These are phyloP conservation scores for Corythornis leucogaster DNA, from an alignment of 2,797 vertebrate species.

Conservation along the genomic window DNA sequence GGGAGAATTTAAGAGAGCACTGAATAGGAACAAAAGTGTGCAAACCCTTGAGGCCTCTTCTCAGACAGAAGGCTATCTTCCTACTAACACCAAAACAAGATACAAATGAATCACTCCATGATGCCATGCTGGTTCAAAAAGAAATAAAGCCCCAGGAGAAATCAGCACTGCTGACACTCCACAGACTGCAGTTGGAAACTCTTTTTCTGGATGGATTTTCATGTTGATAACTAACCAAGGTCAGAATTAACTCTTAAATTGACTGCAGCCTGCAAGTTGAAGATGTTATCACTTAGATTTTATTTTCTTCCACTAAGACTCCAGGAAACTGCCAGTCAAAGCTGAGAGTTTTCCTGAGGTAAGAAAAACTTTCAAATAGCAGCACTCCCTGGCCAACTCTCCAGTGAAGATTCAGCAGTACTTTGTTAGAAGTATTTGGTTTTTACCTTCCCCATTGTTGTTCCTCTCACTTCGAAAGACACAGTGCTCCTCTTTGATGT, in stretches of 20 bases:
- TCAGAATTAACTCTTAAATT: not conserved
- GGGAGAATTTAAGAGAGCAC: not conserved
- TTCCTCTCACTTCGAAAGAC: constrained; percentile 94
- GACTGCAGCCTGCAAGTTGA: not conserved
- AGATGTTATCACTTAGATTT: not conserved
- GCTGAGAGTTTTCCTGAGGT: not conserved
- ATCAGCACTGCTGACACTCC: not conserved
- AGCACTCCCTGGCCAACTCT: not conserved
- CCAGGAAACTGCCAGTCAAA: not conserved
- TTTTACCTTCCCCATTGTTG: constrained; percentile 89
- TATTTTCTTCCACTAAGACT: not conserved
- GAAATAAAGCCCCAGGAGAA: not conserved
- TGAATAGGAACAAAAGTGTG: not conserved
- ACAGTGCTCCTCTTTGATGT: constrained; percentile 97
- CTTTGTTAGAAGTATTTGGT: not conserved
- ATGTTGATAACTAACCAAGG: not conserved
- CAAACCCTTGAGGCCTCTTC: not conserved
- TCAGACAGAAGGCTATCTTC: not conserved
- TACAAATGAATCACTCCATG: not conserved
- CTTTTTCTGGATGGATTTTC: not conserved
- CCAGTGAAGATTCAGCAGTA: not conserved
- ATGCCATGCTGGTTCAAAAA: not conserved
- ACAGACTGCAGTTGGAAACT: not conserved
- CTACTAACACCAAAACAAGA: not conserved
- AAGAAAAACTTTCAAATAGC: not conserved